phyloP scores from a whole-genome alignment of 2,113 vertebrate genomes.

The Jaculus jaculus region DNA sequence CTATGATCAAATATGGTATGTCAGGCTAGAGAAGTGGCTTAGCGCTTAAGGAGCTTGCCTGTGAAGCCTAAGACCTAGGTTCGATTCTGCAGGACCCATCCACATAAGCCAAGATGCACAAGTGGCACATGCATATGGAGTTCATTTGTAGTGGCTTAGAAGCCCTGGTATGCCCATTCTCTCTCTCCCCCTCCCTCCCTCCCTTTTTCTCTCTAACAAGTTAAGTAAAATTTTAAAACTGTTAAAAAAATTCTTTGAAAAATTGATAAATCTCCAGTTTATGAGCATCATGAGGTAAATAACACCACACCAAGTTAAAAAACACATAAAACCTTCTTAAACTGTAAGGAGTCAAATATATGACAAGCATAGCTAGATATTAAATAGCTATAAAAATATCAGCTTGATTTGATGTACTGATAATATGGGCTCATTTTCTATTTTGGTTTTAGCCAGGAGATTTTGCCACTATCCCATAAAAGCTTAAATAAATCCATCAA shows the following conservation, averaged over 20 bases:
- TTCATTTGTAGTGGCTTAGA: too few relatives aligned
- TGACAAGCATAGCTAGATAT: neutral
- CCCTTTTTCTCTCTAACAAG: too few relatives aligned
- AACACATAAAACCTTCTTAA: slow-evolving; percentile 31
- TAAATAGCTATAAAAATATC: slow-evolving; percentile 15
- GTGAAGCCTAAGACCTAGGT: too few relatives aligned
- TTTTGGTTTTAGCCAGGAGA: slow-evolving; percentile 49
- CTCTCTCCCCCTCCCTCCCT: too few relatives aligned
- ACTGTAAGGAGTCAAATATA: neutral
- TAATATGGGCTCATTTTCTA: neutral
- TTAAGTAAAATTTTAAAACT: too few relatives aligned
- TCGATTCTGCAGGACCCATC: too few relatives aligned
- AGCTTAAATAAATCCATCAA: slow-evolving; percentile 39
- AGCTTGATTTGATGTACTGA: neutral
- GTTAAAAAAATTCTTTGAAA: too few relatives aligned
- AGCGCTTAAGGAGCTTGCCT: too few relatives aligned
- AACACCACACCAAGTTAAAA: neutral
- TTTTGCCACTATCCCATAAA: slow-evolving; percentile 33
- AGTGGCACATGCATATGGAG: too few relatives aligned
- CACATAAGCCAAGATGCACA: too few relatives aligned
- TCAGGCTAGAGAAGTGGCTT: too few relatives aligned
- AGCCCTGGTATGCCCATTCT: too few relatives aligned
- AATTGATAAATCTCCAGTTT: neutral
- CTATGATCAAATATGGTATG: neutral
- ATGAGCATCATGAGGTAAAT: slow-evolving; percentile 38